Evolutionary conservation across 1,140 invertebrate genomes (phyloP).

Genomic region (Heliconius eleuchia): DNA sequence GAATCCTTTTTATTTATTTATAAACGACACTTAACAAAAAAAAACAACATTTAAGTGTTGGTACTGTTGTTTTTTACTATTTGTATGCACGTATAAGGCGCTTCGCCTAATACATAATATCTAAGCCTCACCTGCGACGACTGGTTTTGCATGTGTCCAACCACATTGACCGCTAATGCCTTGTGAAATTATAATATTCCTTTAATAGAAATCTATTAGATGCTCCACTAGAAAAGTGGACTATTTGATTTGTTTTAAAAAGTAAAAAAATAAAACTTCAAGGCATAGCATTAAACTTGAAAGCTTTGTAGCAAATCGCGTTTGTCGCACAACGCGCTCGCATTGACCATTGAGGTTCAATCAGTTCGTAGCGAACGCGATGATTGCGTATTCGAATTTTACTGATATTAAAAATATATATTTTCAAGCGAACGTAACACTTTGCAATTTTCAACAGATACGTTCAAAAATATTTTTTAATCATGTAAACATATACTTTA

Average conservation of each 20-base stretch:
- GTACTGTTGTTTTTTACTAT: conserved; percentile 44
- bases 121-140: conserved; percentile 66
- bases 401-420: too few relatives aligned
- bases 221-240: background rate
- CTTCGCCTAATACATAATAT: conserved; percentile 53
- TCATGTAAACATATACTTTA: too few relatives aligned
- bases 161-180: conserved; percentile 67
- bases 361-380: background rate
- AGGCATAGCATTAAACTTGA: background rate
- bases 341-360: background rate
- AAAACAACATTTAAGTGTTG: background rate
- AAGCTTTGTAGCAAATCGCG: background rate
- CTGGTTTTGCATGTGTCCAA: conserved; percentile 65
- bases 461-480: too few relatives aligned
- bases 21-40: conserved; percentile 3
- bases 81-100: conserved; percentile 59
- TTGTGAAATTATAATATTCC: conserved; percentile 48
- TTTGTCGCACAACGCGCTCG: background rate
- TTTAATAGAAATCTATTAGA: conserved; percentile 48
- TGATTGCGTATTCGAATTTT: background rate
- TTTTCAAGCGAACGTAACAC: too few relatives aligned
- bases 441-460: too few relatives aligned
- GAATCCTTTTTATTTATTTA: conserved; percentile 6
- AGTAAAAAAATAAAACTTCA: background rate
- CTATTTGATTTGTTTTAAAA: conserved; percentile 1